These are phyloP conservation scores for Pecten maximus DNA, from an alignment of 2,888 invertebrate genomes.

Conservation along the genomic window DNA sequence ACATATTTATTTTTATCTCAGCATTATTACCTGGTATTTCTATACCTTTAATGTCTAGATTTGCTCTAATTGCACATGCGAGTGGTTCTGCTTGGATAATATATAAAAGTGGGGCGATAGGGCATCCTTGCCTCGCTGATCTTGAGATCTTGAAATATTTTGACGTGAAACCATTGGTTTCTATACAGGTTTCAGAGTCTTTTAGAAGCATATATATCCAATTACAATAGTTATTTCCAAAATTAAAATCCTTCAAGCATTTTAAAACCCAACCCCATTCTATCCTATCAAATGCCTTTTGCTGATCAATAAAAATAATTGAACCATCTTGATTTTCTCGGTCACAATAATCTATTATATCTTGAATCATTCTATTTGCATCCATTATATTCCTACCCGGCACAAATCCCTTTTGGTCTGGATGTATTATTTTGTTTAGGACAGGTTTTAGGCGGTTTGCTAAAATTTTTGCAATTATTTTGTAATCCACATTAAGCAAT, in stretches of 20 bases:
- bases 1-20: neutral
- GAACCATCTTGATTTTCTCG: conserved; percentile 14
- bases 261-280: conserved; percentile 32
- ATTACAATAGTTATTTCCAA: conserved; percentile 30
- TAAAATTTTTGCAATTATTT: conserved; percentile 39
- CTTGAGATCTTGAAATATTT: conserved; percentile 35
- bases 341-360: conserved; percentile 28
- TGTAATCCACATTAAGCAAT: conserved; percentile 25
- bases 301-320: conserved; percentile 36
- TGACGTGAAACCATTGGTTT: conserved; percentile 8
- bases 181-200: neutral
- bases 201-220: conserved; percentile 36
- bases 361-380: neutral
- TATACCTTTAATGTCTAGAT: neutral
- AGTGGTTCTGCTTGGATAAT: neutral
- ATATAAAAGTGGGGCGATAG: neutral
- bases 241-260: conserved; percentile 40
- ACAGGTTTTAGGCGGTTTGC: neutral
- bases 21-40: neutral
- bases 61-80: neutral
- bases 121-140: conserved; percentile 28
- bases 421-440: conserved; percentile 14
- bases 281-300: conserved; percentile 41
- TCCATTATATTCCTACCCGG: neutral
- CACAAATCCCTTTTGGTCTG: conserved; percentile 40